Percentiles rank a stretch among this genome's conserved stretches.
Evolutionary conservation across 2,888 invertebrate species (phyloP).

Genomic region (Reticulitermes lucifugus): DNA sequence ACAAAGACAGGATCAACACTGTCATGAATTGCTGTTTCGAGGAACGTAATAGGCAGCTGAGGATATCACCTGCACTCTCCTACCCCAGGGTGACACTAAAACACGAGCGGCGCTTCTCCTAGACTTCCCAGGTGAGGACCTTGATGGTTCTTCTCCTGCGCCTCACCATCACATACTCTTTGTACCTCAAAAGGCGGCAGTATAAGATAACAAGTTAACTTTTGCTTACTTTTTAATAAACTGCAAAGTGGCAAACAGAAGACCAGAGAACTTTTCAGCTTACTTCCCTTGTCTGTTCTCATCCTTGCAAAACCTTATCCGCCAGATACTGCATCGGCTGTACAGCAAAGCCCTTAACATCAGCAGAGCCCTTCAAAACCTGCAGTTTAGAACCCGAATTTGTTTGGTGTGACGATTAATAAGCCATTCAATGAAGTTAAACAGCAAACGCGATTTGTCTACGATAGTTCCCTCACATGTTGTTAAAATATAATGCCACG

Average conservation of each 20-base stretch:
- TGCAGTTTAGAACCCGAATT: neutral
- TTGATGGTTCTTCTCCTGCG: slow-evolving; percentile 14
- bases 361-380: neutral
- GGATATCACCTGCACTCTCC: neutral
- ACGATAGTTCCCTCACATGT: too few relatives aligned
- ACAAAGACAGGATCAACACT: neutral
- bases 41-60: neutral
- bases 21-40: neutral
- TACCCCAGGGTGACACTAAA: slow-evolving; percentile 23
- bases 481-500: too few relatives aligned
- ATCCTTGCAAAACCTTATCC: slow-evolving; percentile 27
- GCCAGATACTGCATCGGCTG: slow-evolving; percentile 7
- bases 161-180: slow-evolving; percentile 23
- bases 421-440: too few relatives aligned
- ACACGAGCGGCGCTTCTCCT: neutral
- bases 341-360: slow-evolving; percentile 35
- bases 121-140: slow-evolving; percentile 26
- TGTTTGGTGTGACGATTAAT: too few relatives aligned
- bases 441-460: too few relatives aligned
- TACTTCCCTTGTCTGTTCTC: neutral
- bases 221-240: slow-evolving; percentile 55
- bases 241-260: slow-evolving; percentile 50
- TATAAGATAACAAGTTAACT: slow-evolving; percentile 54
- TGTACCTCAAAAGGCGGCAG: slow-evolving; percentile 19
- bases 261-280: slow-evolving; percentile 10